These are phyloP conservation scores for Arothron firmamentum DNA, from an alignment of 2,113 vertebrate species.

Conservation along the genomic window DNA sequence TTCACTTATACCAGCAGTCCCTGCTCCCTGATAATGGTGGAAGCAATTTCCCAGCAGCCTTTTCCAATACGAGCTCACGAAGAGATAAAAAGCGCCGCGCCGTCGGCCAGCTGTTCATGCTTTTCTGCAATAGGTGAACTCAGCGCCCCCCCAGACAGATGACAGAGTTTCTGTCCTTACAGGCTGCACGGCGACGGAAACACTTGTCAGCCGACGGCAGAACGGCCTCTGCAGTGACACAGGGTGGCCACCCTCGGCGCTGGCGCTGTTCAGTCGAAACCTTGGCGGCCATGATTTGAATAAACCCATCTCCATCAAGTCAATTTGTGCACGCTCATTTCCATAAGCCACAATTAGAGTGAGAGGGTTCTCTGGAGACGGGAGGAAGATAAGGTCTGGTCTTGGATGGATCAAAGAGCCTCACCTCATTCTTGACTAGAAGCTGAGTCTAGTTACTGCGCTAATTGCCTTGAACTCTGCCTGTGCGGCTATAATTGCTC, in stretches of 20 bases:
- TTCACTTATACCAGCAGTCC: slow-evolving; percentile 55
- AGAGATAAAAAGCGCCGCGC: slow-evolving; percentile 66
- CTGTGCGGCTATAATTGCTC: slow-evolving; percentile 62
- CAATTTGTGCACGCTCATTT: slow-evolving; percentile 59
- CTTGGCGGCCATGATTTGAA: slow-evolving; percentile 54
- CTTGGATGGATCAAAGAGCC: slow-evolving; percentile 55
- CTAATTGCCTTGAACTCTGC: slow-evolving; percentile 67
- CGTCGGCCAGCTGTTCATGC: slow-evolving; percentile 65
- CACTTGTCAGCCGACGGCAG: slow-evolving; percentile 26
- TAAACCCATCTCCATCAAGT: slow-evolving; percentile 61
- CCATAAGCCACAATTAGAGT: slow-evolving; percentile 44
- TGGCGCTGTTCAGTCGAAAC: slow-evolving; percentile 45
- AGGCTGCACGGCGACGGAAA: slow-evolving; percentile 14
- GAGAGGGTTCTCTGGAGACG: slow-evolving; percentile 39
- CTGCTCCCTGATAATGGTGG: slow-evolving; percentile 64
- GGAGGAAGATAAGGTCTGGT: slow-evolving; percentile 46
- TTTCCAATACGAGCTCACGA: slow-evolving; percentile 67
- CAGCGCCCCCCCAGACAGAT: slow-evolving; percentile 38
- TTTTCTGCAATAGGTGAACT: slow-evolving; percentile 52
- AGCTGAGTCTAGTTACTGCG: slow-evolving; percentile 52
- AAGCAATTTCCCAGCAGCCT: slow-evolving; percentile 70
- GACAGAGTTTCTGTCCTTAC: slow-evolving; percentile 27
- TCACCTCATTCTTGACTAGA: slow-evolving; percentile 55
- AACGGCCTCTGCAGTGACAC: slow-evolving; percentile 21
- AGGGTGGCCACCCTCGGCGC: slow-evolving; percentile 28